These are phyloP conservation scores for Rotaria sp. DNA, from an alignment of 2,888 invertebrate species.

Conservation along the genomic window DNA sequence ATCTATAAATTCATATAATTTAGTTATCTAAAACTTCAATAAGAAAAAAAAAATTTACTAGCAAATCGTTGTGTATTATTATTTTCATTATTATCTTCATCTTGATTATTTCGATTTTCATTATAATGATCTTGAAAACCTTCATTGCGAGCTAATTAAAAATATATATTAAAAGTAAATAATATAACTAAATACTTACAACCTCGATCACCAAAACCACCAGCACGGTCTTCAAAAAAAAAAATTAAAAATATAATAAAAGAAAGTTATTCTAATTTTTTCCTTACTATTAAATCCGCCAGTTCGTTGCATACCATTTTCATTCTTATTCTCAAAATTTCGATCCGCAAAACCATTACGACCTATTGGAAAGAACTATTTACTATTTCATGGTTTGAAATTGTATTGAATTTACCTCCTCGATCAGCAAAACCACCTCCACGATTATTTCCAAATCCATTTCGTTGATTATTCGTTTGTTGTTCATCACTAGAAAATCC, in stretches of 20 bases:
- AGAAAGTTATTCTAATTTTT: neutral
- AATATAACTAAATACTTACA: neutral
- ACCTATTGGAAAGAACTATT: too few relatives aligned
- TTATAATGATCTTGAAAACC: neutral
- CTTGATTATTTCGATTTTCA: neutral
- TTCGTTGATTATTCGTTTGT: neutral
- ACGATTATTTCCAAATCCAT: neutral
- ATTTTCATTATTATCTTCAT: neutral
- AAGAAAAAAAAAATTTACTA: neutral
- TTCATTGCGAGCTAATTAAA: neutral
- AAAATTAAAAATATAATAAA: neutral
- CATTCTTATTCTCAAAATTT: too few relatives aligned
- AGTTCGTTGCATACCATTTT: neutral
- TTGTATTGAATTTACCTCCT: too few relatives aligned
- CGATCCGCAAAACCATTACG: too few relatives aligned
- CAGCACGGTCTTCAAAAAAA: neutral
- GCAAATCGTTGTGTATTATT: neutral
- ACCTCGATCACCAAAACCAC: neutral
- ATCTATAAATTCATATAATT: neutral
- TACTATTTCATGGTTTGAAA: too few relatives aligned
- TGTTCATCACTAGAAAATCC: neutral
- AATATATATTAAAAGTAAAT: neutral
- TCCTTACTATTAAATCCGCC: neutral
- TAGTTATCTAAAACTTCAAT: neutral
- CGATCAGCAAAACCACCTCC: too few relatives aligned